Evolutionary conservation across 1,140 invertebrate genomes (phyloP), one percentile per base, ranked within the genome.

Genomic region (Phthorimaea operculella): DNA sequence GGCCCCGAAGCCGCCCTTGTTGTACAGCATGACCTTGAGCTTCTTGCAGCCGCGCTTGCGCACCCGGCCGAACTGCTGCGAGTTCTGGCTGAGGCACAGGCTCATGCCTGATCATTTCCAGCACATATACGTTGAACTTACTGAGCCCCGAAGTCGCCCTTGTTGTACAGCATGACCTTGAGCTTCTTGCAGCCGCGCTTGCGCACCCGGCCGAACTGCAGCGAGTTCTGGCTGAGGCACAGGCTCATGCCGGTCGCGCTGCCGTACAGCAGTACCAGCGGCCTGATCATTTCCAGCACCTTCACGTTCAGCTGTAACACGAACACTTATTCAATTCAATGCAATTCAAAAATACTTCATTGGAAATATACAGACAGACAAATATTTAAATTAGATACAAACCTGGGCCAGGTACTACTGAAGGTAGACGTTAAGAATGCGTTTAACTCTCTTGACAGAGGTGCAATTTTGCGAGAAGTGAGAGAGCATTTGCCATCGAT

Each of bases 21-120:
- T 84, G n/a, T 68, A 54, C 11, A 84, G 59, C 78, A 83, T 81
- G 3, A 84, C 75, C 64, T 84, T 84, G 1, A 84, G 60, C 60
- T 79, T 70, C 54, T 81, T 84, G 52, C 74, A 77, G 0, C 75
- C 76, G 1, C 73, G 70, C 55, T 75, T 79, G 6, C 79, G 70
- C 28, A 83, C 78, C 36, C 76, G 70, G 11, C 81, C 81, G 52
- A 84, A 84, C 57, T 84, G 79, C 39, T 83, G 55, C 1, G 81
- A 81, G 55, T 76, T 72, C 45, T 79, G 78, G 51, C 73, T 79
- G 36, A 84, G n/a, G n/a, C n/a, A n/a, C n/a, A n/a, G n/a, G n/a
- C n/a, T n/a, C n/a, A n/a, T n/a, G n/a, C n/a, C n/a, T n/a, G n/a
- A n/a, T n/a, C n/a, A 72, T 33, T 62, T 65, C n/a, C 82, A 52